Evolutionary conservation across 2,888 invertebrate genomes (phyloP), one percentile per base, ranked within the genome.

Genomic region (Sphaeridia pumilis): DNA sequence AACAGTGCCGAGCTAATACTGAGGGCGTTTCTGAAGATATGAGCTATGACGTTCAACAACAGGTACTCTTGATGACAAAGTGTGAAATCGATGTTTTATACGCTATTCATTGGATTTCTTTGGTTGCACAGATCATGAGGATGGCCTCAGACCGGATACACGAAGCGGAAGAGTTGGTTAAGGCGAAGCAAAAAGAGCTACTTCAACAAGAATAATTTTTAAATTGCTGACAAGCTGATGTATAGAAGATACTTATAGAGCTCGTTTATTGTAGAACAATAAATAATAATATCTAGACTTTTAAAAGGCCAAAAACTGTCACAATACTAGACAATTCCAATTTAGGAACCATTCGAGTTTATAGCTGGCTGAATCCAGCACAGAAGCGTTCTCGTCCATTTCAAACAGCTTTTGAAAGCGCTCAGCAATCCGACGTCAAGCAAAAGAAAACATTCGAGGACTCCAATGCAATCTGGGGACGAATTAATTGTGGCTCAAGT

Each of bases 141-240:
- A 68, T 87, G 56, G 81, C 82, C 54, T 81, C 85, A 56, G 75
- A 78, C 45, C 85, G 79, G 68, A 74, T 82, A 44, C 66, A 66
- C 1, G 74, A 81, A 67, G 82, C 81, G 14, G 82, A 83, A 65
- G 74, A 75, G 63, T 69, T 84, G 45, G 75, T 83, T 66, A 74
- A 79, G 60, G 69, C 71, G 2, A 92, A 90, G 69, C 80, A 82
- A 67, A 78, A 76, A 65, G 90, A 90, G 72, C 74, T 90, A n/a
- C 63, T 83, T 38, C 46, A 46, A 21, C 26, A 38, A 24, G 52
- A 52, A 12, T 38, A 42, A 49, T 41, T 31, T 31, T 31, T 31
- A 7, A 31, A 31, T 7, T 10, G n/a, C n/a, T n/a, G n/a, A n/a
- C n/a, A n/a, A n/a, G n/a, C n/a, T n/a, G n/a, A n/a, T n/a, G n/a